A percentile compares a stretch with the other conserved stretches of the same genome.
Evolutionary conservation across 2,797 vertebrate species (phyloP).

Genomic region (Pseudomugil gertrudae): DNA sequence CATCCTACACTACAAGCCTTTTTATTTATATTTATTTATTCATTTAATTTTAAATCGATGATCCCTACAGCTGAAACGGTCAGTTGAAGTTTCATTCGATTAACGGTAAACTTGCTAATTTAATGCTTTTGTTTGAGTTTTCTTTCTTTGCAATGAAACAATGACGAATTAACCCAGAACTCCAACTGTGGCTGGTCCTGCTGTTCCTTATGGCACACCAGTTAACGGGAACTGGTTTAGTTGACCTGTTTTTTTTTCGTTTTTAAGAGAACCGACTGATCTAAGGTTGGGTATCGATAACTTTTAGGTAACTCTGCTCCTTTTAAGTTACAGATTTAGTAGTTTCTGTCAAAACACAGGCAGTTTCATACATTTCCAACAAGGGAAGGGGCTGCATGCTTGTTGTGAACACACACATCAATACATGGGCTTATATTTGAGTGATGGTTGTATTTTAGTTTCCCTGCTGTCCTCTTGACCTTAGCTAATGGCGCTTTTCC

Average conservation of each 20-base stretch:
- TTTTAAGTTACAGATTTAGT: neutral
- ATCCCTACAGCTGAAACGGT: constrained; percentile 97
- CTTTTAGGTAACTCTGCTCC: constrained; percentile 6
- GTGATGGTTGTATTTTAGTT: neutral
- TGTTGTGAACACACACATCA: neutral
- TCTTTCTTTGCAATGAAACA: constrained; percentile 40
- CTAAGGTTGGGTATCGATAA: constrained; percentile 55
- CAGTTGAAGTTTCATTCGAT: constrained; percentile 75
- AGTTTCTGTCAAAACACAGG: neutral
- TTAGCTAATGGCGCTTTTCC: too few relatives aligned
- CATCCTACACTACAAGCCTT: constrained; percentile 49
- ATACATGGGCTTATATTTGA: neutral
- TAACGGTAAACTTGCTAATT: constrained; percentile 85
- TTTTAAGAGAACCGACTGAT: constrained; percentile 24
- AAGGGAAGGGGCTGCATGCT: neutral
- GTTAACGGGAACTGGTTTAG: constrained; percentile 66
- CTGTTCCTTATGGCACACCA: constrained; percentile 94
- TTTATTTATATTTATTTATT: neutral
- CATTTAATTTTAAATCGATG: constrained; percentile 70
- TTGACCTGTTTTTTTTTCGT: neutral
- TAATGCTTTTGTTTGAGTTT: constrained; percentile 23
- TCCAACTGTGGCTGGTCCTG: constrained; percentile 91
- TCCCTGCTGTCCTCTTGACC: neutral
- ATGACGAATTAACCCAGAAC: constrained; percentile 36
- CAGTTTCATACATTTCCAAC: neutral